Evolutionary conservation across 1,140 invertebrate genomes (phyloP), one percentile per base, ranked within the genome.

Genomic region (Meteorus sp.): DNA sequence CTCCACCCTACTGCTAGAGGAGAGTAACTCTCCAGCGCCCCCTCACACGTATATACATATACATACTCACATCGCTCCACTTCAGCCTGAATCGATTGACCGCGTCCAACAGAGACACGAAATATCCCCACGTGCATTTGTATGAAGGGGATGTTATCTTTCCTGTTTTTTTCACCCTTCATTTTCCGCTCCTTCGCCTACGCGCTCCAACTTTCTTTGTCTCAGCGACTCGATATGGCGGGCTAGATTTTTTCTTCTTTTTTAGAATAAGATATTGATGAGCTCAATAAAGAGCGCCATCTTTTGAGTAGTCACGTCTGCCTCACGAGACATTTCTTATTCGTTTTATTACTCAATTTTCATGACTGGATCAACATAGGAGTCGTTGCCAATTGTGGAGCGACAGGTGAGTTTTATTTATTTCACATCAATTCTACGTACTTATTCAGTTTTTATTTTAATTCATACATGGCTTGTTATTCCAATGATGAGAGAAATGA

Each of bases 401-500:
- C 59, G 0, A 57, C 71, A 17, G 71, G 71, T 71, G 23, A 73
- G 65, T 31, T 44, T 52, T 53, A 19, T 53, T 53, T 59, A 15
- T 52, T 55, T 3, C 44, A 29, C 22, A 33, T 37, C 60, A 53
- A 23, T 23, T 15, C 41, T 41, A 19, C 17, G n/a, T 51, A 13
- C 13, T 29, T 17, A 27, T 17, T 13, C 15, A 29, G 15, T 51
- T 29, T 8, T 27, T 15, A 2, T 51, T 51, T 50, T 8, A 44
- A 44, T 44, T 1, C 7, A 44, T 11, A 44, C 13, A 17, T 11
- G 15, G 15, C n/a, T 56, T 55, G 22, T 27, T 37, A 9, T 33
- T 33, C 35, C 17, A n/a, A 39, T 5, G 17, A n/a, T n/a, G 17
- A n/a, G n/a, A 39, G 35, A 15, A 15, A 5, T 39, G 13, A 2